Conservation (phyloP, 2,888 invertebrate genomes). For the Laothoe populi region DNA sequence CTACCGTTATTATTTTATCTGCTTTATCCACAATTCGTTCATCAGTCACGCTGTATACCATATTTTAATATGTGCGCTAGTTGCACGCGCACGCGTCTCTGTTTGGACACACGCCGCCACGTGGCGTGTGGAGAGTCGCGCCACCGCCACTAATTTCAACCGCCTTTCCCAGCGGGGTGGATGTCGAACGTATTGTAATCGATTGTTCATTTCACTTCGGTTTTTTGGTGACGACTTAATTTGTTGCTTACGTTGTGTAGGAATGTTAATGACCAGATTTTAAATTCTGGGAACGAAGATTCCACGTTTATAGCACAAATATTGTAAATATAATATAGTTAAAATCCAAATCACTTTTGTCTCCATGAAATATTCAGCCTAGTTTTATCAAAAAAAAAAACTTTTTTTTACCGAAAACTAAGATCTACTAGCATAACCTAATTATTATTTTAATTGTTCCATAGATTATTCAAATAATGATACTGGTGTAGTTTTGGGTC, state of each 20-base stretch:
- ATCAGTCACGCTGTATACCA: constrained; percentile 45
- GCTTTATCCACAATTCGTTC: not conserved
- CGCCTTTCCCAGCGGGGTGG: constrained; percentile 38
- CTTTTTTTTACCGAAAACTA: too few species aligned
- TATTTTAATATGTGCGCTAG: constrained; percentile 70
- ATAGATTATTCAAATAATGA: too few species aligned
- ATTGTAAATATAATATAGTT: too few species aligned
- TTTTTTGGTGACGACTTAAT: constrained; percentile 47
- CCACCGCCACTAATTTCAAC: constrained; percentile 49
- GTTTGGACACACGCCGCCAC: constrained; percentile 64
- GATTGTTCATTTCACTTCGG: constrained; percentile 63
- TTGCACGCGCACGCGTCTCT: constrained; percentile 69
- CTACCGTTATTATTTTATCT: constrained; percentile 8
- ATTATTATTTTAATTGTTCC: too few species aligned
- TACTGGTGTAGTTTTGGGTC: too few species aligned
- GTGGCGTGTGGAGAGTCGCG: constrained; percentile 60
- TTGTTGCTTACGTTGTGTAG: constrained; percentile 35
- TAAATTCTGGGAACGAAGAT: too few species aligned
- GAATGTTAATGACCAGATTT: constrained; percentile 10
- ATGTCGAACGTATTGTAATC: constrained; percentile 48
- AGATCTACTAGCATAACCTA: too few species aligned
- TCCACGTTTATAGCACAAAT: too few species aligned
- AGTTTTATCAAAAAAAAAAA: too few species aligned
- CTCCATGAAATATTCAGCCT: too few species aligned
- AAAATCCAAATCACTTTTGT: too few species aligned